Evolutionary conservation across 1,140 invertebrate genomes (phyloP).

Genomic region (Chlorops oryzae): DNA sequence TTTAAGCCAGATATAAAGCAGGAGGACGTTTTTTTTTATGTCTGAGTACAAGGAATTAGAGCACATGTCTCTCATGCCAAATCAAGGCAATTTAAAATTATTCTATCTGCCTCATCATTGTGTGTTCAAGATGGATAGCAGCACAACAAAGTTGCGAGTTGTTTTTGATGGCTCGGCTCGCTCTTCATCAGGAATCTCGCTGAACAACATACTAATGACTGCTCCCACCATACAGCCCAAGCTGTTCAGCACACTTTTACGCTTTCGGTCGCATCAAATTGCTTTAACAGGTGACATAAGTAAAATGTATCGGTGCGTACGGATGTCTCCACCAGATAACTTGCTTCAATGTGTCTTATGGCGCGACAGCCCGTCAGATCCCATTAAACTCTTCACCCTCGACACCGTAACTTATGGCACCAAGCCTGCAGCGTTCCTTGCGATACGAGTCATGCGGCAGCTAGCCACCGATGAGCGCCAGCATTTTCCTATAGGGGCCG

Average conservation of each 20-base stretch:
- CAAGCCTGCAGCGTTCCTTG: conserved; percentile 24
- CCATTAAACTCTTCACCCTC: conserved; percentile 19
- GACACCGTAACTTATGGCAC: conserved; percentile 30
- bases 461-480: conserved; percentile 27
- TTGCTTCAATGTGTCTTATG: conserved; percentile 48
- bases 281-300: conserved; percentile 39
- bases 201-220: conserved; percentile 15
- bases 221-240: conserved; percentile 7
- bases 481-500: conserved; percentile 17
- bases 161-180: conserved; percentile 9
- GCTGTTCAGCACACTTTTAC: conserved; percentile 31
- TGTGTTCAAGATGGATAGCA: not conserved
- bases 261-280: conserved; percentile 38
- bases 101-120: not conserved
- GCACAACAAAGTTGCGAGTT: conserved; percentile 7
- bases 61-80: conserved; percentile 22
- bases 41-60: conserved; percentile 24
- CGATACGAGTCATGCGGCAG: conserved; percentile 21
- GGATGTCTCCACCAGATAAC: conserved; percentile 29
- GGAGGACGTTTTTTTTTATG: conserved; percentile 23
- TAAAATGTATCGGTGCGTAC: conserved; percentile 48
- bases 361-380: conserved; percentile 22
- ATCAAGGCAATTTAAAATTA: not conserved
- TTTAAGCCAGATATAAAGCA: not conserved
- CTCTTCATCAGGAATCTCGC: conserved; percentile 12